phyloP scores from a whole-genome alignment of 1,140 invertebrate genomes.

The Triops cancriformis region DNA sequence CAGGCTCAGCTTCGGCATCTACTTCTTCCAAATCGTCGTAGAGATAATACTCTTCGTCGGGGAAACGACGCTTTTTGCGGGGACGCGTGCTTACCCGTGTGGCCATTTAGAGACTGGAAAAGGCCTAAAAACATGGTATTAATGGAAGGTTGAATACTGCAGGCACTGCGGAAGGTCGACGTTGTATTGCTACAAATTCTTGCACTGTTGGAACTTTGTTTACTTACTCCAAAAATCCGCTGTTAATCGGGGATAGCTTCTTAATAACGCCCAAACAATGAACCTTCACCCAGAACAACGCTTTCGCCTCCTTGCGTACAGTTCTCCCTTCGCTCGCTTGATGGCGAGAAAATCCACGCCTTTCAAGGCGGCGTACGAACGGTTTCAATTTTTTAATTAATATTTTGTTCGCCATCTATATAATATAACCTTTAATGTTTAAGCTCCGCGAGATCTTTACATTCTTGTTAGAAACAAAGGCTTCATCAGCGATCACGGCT shows the following conservation, averaged over 20 bases:
- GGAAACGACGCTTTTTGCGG: conserved; percentile 2
- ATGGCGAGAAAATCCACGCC: too few relatives aligned
- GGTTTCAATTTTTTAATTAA: too few relatives aligned
- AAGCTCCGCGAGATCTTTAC: too few relatives aligned
- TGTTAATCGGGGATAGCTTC: conserved; percentile 13
- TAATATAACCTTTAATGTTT: too few relatives aligned
- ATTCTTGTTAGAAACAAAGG: too few relatives aligned
- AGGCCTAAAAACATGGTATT: background rate
- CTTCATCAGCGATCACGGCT: too few relatives aligned
- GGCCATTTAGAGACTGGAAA: background rate
- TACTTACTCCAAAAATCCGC: background rate
- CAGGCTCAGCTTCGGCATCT: background rate
- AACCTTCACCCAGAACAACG: background rate
- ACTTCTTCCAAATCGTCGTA: background rate
- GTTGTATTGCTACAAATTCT: background rate
- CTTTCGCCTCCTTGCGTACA: too few relatives aligned
- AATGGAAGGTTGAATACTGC: background rate
- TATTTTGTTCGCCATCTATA: too few relatives aligned
- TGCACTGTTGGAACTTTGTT: background rate
- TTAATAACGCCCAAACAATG: conserved; percentile 14
- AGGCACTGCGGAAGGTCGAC: background rate
- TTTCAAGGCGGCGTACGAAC: too few relatives aligned
- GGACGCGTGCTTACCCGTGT: background rate
- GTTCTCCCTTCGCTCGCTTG: too few relatives aligned
- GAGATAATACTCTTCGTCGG: background rate